Base-by-base conservation (phyloP, 1,140 invertebrate genomes). In the Protaetia brevitarsis region DNA sequence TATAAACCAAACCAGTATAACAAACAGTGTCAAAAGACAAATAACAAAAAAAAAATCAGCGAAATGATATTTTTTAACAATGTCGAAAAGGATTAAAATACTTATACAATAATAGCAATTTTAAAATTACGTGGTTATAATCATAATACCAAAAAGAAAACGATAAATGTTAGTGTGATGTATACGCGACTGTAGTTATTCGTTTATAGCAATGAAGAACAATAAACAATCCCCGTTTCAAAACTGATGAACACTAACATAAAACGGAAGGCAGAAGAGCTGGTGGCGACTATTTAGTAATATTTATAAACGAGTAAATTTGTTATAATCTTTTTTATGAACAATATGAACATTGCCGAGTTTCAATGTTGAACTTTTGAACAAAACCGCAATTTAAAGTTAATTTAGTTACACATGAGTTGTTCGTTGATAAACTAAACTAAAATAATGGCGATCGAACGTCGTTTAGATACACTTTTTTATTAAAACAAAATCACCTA, bases 181-280 rank as follows among this genome's bases (percentile, higher is more conserved):
- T 59, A 59, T 59, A 59, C 57, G 57, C 57, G 26, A 59, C 29
- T 59, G 26, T 59, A 59, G 57, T 59, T 59, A 59, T 29, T 31
- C 57, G 57, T 59, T 59, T 13, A 23, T 28, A 58, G 28, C 23
- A 58, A 58, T 27, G 4, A 7, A 11, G 45, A 51, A 58, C 10
- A 45, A 45, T 11, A n/a, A 34, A 45, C 4, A 45, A 45, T 45
- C 37, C 37, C 37, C 37, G 37, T 13, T 45, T 3, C 37, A 45
- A 45, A 45, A 8, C 13, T 11, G 19, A 41, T 7, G 13, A 45
- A 19, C 16, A 13, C 4, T 11, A 45, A 45, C 13, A 45, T 7
- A 7, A 45, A 45, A 5, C 5, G 8, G 11, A 51, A 19, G 41
- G 19, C 19, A 51, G 13, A 23, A 19, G 7, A 51, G 41, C 41